Conservation (phyloP, 1,140 invertebrate species). For the Sinonovacula constricta region DNA sequence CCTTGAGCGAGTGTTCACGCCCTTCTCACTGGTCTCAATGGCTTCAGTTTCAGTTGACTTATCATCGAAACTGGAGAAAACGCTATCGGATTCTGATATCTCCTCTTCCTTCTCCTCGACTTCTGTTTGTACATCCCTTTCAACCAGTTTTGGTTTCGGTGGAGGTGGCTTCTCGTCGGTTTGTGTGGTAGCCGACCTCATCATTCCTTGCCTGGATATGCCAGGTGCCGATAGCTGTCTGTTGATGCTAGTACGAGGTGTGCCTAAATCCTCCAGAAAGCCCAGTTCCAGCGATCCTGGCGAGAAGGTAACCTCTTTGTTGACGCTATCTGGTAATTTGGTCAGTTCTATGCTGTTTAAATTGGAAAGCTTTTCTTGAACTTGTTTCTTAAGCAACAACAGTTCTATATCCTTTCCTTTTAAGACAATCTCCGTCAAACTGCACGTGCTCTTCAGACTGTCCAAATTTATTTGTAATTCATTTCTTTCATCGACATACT, state of each 20-base stretch:
- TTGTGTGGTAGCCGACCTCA: conserved; percentile 18
- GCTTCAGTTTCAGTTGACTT: conserved; percentile 71
- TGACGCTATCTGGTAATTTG: conserved; percentile 71
- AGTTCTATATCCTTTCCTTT: conserved; percentile 80
- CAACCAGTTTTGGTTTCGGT: conserved; percentile 33
- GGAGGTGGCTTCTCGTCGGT: conserved; percentile 43
- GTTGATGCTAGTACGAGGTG: conserved; percentile 58
- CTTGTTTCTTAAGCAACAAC: conserved; percentile 78
- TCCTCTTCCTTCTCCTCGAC: conserved; percentile 39
- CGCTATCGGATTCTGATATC: conserved; percentile 27
- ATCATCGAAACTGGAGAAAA: conserved; percentile 54
- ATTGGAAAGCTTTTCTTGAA: conserved; percentile 77
- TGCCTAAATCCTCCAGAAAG: conserved; percentile 69
- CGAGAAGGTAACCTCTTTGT: conserved; percentile 73
- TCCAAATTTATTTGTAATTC: conserved; percentile 77
- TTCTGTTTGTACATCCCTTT: conserved; percentile 64
- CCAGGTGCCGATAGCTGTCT: conserved; percentile 46
- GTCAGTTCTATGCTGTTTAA: conserved; percentile 73
- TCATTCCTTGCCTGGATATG: conserved; percentile 45
- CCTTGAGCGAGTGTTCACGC: conserved; percentile 73
- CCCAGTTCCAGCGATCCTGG: conserved; percentile 76
- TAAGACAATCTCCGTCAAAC: conserved; percentile 77
- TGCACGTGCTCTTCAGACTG: conserved; percentile 78
- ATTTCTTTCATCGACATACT: conserved; percentile 72
- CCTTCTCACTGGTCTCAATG: conserved; percentile 70